Percentiles rank a stretch among this genome's conserved stretches.
These are phyloP conservation scores for Meghimatium bilineatum DNA, from an alignment of 2,888 invertebrate genomes.

Conservation along the genomic window DNA sequence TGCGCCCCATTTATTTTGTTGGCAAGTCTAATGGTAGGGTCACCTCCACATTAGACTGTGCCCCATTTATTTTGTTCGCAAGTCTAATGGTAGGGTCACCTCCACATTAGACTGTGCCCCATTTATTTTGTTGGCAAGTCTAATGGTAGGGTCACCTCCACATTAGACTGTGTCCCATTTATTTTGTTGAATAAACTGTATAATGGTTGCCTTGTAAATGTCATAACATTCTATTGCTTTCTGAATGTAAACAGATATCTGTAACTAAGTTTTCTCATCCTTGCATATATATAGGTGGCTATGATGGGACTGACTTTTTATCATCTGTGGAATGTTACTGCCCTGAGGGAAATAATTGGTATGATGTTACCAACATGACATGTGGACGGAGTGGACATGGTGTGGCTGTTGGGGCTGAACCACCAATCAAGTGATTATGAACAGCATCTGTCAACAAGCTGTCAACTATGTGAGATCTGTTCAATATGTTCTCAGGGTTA, in stretches of 20 bases:
- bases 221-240: background rate
- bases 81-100: too few relatives aligned
- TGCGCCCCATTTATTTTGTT: too few relatives aligned
- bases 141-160: too few relatives aligned
- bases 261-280: background rate
- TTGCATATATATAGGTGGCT: conserved; percentile 83
- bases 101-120: too few relatives aligned
- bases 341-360: conserved; percentile 86
- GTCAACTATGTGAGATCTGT: background rate
- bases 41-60: too few relatives aligned
- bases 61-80: too few relatives aligned
- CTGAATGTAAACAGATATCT: background rate
- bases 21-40: too few relatives aligned
- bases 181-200: too few relatives aligned
- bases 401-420: conserved; percentile 88
- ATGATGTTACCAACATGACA: conserved; percentile 85
- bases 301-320: conserved; percentile 90
- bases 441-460: background rate
- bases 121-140: too few relatives aligned
- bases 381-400: conserved; percentile 94
- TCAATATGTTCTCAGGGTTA: background rate
- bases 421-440: conserved; percentile 58
- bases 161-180: too few relatives aligned
- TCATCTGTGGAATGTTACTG: conserved; percentile 93
- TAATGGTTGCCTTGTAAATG: background rate